phyloP scores from a whole-genome alignment of 2,797 vertebrate genomes.

The Premnoplex brunnescens region DNA sequence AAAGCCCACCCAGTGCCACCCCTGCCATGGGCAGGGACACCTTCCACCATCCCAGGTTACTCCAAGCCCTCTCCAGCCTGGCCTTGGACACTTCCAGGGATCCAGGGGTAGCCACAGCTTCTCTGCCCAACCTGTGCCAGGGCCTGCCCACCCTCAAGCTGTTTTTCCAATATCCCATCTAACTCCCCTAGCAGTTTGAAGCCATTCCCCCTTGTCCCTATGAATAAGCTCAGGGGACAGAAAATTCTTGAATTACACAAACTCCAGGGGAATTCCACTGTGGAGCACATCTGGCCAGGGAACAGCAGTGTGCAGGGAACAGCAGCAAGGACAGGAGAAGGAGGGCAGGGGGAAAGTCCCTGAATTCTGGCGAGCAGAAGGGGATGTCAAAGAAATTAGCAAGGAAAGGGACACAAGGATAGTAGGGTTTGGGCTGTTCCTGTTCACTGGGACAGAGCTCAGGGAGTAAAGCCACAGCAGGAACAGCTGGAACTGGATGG shows the following conservation, averaged over 20 bases:
- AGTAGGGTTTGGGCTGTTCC: fast-evolving
- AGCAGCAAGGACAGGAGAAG: not conserved
- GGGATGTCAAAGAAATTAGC: fast-evolving
- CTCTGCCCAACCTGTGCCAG: not conserved
- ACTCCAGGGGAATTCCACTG: fast-evolving
- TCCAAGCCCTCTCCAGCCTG: not conserved
- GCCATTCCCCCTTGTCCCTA: not conserved
- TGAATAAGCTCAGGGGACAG: not conserved
- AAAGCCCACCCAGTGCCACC: not conserved
- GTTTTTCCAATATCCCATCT: not conserved
- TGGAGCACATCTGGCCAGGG: not conserved
- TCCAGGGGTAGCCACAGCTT: not conserved
- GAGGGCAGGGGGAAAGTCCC: not conserved
- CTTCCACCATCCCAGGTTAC: not conserved
- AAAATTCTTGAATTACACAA: fast-evolving
- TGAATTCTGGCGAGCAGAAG: fast-evolving
- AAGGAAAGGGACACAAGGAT: fast-evolving
- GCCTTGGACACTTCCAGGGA: not conserved
- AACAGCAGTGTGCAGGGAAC: fast-evolving
- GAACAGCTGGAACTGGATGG: not conserved
- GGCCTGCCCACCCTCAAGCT: not conserved
- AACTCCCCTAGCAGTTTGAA: fast-evolving
- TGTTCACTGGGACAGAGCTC: not conserved
- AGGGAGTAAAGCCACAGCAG: not conserved
- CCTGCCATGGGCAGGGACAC: not conserved